Evolutionary conservation across 2,113 vertebrate species (phyloP).

Genomic region (Lophura nycthemera): DNA sequence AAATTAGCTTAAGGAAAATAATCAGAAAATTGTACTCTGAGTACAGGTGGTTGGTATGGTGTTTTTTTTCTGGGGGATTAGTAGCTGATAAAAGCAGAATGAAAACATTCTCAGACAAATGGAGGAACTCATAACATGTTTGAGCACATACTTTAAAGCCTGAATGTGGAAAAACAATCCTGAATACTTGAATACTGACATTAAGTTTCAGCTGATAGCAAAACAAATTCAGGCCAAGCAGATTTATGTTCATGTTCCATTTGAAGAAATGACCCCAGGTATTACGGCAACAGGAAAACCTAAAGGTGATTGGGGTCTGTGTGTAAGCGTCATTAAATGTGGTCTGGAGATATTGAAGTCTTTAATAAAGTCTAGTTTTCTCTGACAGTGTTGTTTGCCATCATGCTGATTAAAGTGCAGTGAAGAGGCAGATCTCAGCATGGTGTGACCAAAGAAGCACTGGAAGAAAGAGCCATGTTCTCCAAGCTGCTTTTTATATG

Average conservation of each 20-base stretch:
- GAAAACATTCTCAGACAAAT: not conserved
- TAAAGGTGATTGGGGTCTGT: not conserved
- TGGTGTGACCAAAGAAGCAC: not conserved
- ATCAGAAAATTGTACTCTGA: not conserved
- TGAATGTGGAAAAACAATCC: not conserved
- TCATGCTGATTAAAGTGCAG: not conserved
- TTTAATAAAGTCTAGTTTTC: not conserved
- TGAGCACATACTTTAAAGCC: not conserved
- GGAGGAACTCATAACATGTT: fast-evolving
- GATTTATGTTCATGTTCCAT: not conserved
- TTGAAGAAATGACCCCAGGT: not conserved
- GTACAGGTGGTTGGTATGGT: not conserved
- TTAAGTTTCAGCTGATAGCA: not conserved
- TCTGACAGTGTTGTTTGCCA: not conserved
- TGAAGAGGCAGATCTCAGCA: not conserved
- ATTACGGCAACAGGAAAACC: not conserved
- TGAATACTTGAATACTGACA: not conserved
- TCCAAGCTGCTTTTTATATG: not conserved
- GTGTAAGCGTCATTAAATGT: not conserved
- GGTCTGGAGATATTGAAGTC: not conserved
- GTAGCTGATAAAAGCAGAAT: not conserved
- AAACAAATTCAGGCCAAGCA: not conserved
- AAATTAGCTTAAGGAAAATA: not conserved
- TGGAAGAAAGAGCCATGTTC: not conserved
- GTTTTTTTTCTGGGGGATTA: not conserved